phyloP scores from a whole-genome alignment of 2,113 vertebrate species.

The Catharus bicknelli region DNA sequence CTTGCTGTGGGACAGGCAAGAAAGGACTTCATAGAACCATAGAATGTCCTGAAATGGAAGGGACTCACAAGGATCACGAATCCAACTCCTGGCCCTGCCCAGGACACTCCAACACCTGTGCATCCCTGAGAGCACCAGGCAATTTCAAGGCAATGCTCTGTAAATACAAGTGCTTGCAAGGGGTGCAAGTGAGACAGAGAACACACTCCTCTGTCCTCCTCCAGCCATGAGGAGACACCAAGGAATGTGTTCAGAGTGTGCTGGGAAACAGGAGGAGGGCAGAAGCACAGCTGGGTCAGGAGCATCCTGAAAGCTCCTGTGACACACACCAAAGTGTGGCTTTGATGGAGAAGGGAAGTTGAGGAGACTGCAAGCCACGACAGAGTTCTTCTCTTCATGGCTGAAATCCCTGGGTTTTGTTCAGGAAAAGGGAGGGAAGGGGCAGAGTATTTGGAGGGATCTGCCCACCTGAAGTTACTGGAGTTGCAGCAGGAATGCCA shows the following conservation, averaged over 20 bases:
- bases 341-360: background rate
- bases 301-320: background rate
- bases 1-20: background rate
- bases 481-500: background rate
- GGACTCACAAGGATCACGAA: background rate
- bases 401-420: background rate
- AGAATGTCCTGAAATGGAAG: background rate
- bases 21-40: background rate
- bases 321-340: background rate
- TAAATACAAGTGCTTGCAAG: background rate
- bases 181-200: background rate
- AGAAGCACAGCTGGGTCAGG: background rate
- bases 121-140: rapidly evolving
- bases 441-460: background rate
- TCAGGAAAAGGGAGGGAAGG: background rate
- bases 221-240: background rate
- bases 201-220: background rate
- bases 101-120: background rate
- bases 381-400: background rate
- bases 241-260: background rate
- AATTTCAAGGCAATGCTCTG: background rate
- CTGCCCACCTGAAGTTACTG: background rate
- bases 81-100: background rate
- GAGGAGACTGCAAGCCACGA: background rate
- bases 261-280: background rate